Base-by-base conservation (phyloP, 2,888 invertebrate species). In the Leptinotarsa haldemani region DNA sequence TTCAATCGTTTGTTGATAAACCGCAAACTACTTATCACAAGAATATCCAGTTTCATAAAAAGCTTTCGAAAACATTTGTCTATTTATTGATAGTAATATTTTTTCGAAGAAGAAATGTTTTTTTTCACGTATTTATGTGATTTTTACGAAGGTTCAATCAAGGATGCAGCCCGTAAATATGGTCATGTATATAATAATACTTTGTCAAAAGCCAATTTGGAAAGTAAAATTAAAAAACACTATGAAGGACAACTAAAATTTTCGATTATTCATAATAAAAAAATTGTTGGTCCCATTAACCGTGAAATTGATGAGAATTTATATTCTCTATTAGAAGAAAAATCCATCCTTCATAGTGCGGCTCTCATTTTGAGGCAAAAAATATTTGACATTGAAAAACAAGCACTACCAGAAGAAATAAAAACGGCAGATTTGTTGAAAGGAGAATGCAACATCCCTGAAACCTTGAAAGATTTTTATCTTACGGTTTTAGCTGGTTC, bases 311-410 rank as follows among this genome's bases (percentile, higher is more conserved):
- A 67, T 50, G 68, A 20, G 15, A 50, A 67, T 16, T 50, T 67
- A 67, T 67, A 25, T 67, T 20, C 20, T 18, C 22, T 67, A 5
- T 67, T 67, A 52, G 68, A 67, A 67, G 53, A 67, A 16, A 16
- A 13, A 20, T 48, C 47, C 20, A 67, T 69, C 13, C 46, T 69
- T 30, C 56, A 69, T 18, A 69, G 16, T 30, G 69, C 69, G 13
- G 69, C 69, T n/a, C 20, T 40, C 4, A 58, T 58, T 18, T 69
- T 58, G 46, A 56, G 58, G 15, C n/a, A n/a, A 25, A 30, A 15
- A 16, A 65, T 70, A 58, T 66, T 66, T 15, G 25, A 66, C 5
- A 50, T 48, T 20, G 48, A 40, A 25, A 66, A 66, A 18, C 9
- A 25, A 40, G 7, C 46, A n/a, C 30, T 66, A 18, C 66, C 66